Conservation (phyloP, 2,888 invertebrate genomes). For the Watsonalla cultraria region DNA sequence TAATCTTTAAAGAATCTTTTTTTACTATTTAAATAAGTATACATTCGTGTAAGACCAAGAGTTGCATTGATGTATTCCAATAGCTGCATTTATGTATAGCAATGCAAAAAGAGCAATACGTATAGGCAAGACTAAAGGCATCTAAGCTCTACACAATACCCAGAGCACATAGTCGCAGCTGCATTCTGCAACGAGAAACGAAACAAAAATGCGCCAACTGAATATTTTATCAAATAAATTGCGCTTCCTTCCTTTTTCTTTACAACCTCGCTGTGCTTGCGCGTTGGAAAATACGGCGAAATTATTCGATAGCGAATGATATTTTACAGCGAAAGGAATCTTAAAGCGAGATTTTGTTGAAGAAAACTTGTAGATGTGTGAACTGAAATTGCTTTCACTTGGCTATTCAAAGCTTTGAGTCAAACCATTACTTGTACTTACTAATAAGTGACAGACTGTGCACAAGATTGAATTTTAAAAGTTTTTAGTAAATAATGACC, state of each 20-base stretch:
- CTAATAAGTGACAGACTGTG: too few species aligned
- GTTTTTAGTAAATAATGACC: too few species aligned
- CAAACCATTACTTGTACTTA: too few species aligned
- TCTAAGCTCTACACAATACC: slow-evolving; percentile 6
- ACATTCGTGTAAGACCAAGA: too few species aligned
- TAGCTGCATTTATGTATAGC: neutral
- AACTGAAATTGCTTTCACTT: neutral
- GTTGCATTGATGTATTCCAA: too few species aligned
- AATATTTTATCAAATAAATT: slow-evolving; percentile 57
- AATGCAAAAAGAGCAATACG: neutral
- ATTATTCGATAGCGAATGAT: slow-evolving; percentile 27
- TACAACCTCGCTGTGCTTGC: slow-evolving; percentile 14
- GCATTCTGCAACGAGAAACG: slow-evolving; percentile 27
- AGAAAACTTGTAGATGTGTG: slow-evolving; percentile 4
- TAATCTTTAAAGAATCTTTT: too few species aligned
- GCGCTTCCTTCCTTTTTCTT: slow-evolving; percentile 39
- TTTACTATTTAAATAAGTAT: too few species aligned
- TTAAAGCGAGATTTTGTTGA: slow-evolving; percentile 10
- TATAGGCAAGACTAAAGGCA: neutral
- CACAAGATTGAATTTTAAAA: too few species aligned
- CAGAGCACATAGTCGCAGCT: slow-evolving; percentile 12
- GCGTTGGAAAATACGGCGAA: slow-evolving; percentile 23
- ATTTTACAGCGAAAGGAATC: slow-evolving; percentile 20
- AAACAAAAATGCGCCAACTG: slow-evolving; percentile 44
- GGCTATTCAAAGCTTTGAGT: neutral